A percentile compares a stretch with the other conserved stretches of the same genome.
Conservation (phyloP, 2,113 vertebrate species). For the Corythornis madagascariensis region DNA sequence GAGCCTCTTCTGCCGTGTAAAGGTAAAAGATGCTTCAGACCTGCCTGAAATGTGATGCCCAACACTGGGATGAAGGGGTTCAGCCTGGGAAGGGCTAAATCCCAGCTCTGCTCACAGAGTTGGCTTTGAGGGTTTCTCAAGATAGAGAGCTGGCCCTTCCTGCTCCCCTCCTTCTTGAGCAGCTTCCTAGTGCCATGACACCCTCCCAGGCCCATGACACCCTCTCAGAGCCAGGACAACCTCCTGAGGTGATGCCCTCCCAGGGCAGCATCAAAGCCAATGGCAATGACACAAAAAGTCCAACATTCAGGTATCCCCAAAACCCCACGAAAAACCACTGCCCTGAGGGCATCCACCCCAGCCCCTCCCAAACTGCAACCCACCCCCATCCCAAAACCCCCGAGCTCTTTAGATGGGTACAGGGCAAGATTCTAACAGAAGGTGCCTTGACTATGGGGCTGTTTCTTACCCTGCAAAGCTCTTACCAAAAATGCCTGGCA, state of each 20-base stretch:
- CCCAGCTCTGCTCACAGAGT: background rate
- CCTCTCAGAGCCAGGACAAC: background rate
- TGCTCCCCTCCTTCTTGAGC: background rate
- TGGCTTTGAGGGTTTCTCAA: background rate
- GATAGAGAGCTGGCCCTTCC: background rate
- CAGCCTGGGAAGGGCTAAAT: background rate
- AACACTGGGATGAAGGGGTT: accelerated
- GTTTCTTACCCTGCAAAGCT: accelerated
- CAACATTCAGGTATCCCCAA: background rate
- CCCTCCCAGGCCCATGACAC: background rate
- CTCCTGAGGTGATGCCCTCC: background rate
- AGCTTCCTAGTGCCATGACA: background rate
- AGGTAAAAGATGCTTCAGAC: background rate
- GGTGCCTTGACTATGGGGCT: accelerated
- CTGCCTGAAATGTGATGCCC: accelerated
- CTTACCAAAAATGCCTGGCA: constrained; percentile 86
- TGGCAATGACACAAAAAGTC: background rate
- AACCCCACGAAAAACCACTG: accelerated
- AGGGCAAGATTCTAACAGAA: accelerated
- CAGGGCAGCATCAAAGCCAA: background rate
- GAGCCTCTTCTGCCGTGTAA: accelerated
- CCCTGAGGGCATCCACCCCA: background rate
- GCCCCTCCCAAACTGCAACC: background rate
- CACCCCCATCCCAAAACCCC: background rate
- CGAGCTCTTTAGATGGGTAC: accelerated